Percentiles rank a stretch among this genome's conserved stretches.
These are phyloP conservation scores for Papilio machaon DNA, from an alignment of 1,140 invertebrate genomes.

Conservation along the genomic window DNA sequence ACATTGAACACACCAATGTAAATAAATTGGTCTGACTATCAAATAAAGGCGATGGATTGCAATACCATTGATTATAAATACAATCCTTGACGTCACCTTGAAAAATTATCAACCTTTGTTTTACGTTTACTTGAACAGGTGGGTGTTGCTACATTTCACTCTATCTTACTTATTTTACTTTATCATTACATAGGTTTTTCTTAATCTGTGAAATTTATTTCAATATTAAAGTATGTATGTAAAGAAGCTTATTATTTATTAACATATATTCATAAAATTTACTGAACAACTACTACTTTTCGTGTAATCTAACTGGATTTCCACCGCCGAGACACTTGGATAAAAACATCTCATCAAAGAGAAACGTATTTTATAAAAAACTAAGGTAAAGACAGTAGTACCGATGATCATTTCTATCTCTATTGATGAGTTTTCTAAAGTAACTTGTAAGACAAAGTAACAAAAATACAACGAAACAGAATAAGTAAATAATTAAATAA, in stretches of 20 bases:
- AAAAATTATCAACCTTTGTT: constrained; percentile 25
- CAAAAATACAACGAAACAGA: background rate
- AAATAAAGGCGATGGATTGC: constrained; percentile 7
- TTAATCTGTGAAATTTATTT: no score
- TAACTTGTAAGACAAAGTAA: no score
- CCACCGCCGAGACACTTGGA: no score
- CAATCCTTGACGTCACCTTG: constrained; percentile 16
- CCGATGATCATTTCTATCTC: no score
- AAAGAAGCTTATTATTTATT: no score
- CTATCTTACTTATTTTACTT: background rate
- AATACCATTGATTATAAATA: constrained; percentile 23
- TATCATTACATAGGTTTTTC: no score
- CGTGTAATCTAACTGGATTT: background rate
- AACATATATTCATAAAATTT: no score
- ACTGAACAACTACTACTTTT: background rate
- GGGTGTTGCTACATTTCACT: background rate
- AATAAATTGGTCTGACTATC: background rate
- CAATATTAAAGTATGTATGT: no score
- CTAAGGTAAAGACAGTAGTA: no score
- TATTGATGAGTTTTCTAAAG: no score
- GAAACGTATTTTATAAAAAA: no score
- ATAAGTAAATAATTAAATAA: background rate
- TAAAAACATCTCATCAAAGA: no score
- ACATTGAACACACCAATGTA: background rate
- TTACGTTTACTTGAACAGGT: constrained; percentile 20